Evolutionary conservation across 2,797 vertebrate genomes (phyloP).

Genomic region (Oophaga sylvatica): DNA sequence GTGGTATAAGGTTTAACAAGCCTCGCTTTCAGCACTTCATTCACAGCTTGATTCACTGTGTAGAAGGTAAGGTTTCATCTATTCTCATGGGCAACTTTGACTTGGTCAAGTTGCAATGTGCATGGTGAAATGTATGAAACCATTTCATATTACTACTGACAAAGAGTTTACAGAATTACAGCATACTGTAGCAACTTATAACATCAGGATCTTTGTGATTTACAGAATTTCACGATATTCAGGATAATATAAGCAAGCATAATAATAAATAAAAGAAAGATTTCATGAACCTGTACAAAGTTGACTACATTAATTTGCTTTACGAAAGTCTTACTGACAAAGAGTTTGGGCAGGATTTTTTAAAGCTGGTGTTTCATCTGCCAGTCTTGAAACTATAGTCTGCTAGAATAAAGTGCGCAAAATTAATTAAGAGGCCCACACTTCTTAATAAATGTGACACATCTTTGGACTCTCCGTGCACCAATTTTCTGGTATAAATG

Average conservation of each 20-base stretch:
- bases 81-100: slow-evolving; percentile 1
- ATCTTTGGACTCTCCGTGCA: too few species aligned
- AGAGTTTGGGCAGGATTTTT: background rate
- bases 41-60: slow-evolving; percentile 24
- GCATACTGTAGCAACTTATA: background rate
- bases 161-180: slow-evolving; percentile 5
- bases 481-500: too few species aligned
- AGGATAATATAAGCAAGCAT: too few species aligned
- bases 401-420: too few species aligned
- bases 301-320: background rate
- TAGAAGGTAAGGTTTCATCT: slow-evolving; percentile 49
- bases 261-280: background rate
- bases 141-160: background rate
- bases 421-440: too few species aligned
- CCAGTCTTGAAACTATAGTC: too few species aligned
- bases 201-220: background rate
- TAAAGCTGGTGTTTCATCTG: too few species aligned
- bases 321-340: background rate
- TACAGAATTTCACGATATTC: background rate
- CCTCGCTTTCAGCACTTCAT: slow-evolving; percentile 47
- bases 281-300: background rate
- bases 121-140: slow-evolving; percentile 7
- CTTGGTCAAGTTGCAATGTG: slow-evolving; percentile 3
- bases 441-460: too few species aligned
- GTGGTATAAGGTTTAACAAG: slow-evolving; percentile 29